A percentile compares a stretch with the other conserved stretches of the same genome.
phyloP scores from a whole-genome alignment of 2,888 invertebrate genomes.

The Pycnomerus fuliginosus region DNA sequence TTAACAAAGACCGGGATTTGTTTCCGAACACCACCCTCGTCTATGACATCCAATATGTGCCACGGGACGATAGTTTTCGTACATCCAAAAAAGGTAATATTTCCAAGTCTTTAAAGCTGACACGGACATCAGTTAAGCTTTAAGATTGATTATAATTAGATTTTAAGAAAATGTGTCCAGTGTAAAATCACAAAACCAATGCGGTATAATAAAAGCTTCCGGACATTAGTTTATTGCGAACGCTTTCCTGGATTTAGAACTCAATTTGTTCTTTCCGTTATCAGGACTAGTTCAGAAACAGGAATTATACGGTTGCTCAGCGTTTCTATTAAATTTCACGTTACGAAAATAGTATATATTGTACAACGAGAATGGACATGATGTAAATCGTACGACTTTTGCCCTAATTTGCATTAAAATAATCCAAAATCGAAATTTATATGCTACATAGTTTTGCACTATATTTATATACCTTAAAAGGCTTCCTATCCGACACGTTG shows the following conservation, averaged over 20 bases:
- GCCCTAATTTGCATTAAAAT: too few species aligned
- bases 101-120: too few species aligned
- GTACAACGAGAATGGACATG: too few species aligned
- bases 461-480: too few species aligned
- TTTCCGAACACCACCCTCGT: slow-evolving; percentile 84
- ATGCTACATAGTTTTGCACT: too few species aligned
- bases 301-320: slow-evolving; percentile 24
- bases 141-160: too few species aligned
- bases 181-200: slow-evolving; percentile 9
- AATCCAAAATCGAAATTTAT: too few species aligned
- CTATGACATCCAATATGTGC: slow-evolving; percentile 91
- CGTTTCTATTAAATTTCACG: slow-evolving; percentile 29
- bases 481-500: too few species aligned
- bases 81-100: slow-evolving; percentile 89
- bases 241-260: slow-evolving; percentile 28
- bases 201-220: slow-evolving; percentile 30
- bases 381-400: too few species aligned
- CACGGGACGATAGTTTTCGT: slow-evolving; percentile 86
- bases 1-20: slow-evolving; percentile 83
- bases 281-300: slow-evolving; percentile 27
- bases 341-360: too few species aligned
- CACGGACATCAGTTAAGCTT: too few species aligned
- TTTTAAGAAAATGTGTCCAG: too few species aligned
- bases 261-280: slow-evolving; percentile 32
- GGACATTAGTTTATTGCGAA: slow-evolving; percentile 30